Evolutionary conservation across 2,888 invertebrate species (phyloP).

Genomic region (Brachylomia viminalis): DNA sequence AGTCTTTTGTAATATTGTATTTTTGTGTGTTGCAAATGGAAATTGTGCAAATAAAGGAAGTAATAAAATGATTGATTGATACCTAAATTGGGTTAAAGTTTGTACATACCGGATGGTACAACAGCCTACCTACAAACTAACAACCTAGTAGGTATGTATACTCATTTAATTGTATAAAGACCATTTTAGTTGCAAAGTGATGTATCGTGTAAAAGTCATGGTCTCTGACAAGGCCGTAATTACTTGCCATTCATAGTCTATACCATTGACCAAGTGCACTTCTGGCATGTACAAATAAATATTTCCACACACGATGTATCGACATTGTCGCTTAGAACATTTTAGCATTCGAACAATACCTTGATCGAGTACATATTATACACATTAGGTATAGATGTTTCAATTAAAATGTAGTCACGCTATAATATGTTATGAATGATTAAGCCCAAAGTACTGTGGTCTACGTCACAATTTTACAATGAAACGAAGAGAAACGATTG

Average conservation of each 20-base stretch:
- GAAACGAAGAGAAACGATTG: constrained; percentile 2
- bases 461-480: constrained; percentile 28
- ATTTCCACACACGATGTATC: neutral
- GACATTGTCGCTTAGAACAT: neutral
- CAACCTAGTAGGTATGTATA: neutral
- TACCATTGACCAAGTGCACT: constrained; percentile 9
- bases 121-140: neutral
- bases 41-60: constrained; percentile 43
- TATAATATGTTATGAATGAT: constrained; percentile 3
- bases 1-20: neutral
- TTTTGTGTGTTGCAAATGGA: constrained; percentile 19
- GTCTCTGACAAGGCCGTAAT: constrained; percentile 22
- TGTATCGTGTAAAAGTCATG: constrained; percentile 31
- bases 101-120: constrained; percentile 26
- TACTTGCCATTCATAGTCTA: constrained; percentile 25
- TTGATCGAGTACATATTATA: neutral
- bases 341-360: neutral
- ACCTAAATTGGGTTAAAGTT: constrained; percentile 8
- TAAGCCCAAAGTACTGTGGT: neutral
- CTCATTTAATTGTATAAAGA: neutral
- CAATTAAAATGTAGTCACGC: constrained; percentile 16
- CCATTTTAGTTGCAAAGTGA: constrained; percentile 5
- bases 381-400: neutral
- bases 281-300: constrained; percentile 9
- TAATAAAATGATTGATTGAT: constrained; percentile 28